Evolutionary conservation across 1,140 invertebrate genomes (phyloP).

Genomic region (Eubasilissa regina): DNA sequence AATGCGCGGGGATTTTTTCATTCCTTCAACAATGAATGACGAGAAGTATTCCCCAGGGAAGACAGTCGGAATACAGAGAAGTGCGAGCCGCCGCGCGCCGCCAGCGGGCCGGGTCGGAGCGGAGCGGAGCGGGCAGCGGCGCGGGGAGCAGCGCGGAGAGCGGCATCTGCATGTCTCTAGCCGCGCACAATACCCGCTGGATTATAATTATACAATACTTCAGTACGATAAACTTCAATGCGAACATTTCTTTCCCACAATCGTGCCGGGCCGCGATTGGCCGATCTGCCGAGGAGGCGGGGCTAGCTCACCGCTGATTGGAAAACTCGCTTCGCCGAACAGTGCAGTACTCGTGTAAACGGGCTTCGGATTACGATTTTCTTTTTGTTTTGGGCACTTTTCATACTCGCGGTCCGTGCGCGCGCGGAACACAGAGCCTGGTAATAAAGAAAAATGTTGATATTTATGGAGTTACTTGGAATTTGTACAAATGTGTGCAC

Average conservation of each 20-base stretch:
- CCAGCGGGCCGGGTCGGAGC: too few relatives aligned
- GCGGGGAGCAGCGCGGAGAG: neutral
- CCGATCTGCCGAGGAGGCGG: conserved; percentile 36
- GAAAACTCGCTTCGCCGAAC: conserved; percentile 21
- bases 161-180: conserved; percentile 40
- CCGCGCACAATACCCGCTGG: conserved; percentile 39
- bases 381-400: neutral
- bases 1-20: too few relatives aligned
- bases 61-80: too few relatives aligned
- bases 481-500: too few relatives aligned
- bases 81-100: too few relatives aligned
- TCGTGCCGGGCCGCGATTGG: conserved; percentile 46
- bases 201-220: conserved; percentile 46
- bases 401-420: neutral
- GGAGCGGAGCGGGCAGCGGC: too few relatives aligned
- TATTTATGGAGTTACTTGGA: too few relatives aligned
- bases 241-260: conserved; percentile 50
- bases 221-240: conserved; percentile 48
- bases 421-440: too few relatives aligned
- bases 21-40: too few relatives aligned
- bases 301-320: conserved; percentile 44
- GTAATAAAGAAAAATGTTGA: too few relatives aligned
- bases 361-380: neutral
- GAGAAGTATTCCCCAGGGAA: too few relatives aligned
- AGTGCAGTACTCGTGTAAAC: conserved; percentile 16